Conservation (phyloP, 1,140 invertebrate species). For the Drosophila burlai region DNA sequence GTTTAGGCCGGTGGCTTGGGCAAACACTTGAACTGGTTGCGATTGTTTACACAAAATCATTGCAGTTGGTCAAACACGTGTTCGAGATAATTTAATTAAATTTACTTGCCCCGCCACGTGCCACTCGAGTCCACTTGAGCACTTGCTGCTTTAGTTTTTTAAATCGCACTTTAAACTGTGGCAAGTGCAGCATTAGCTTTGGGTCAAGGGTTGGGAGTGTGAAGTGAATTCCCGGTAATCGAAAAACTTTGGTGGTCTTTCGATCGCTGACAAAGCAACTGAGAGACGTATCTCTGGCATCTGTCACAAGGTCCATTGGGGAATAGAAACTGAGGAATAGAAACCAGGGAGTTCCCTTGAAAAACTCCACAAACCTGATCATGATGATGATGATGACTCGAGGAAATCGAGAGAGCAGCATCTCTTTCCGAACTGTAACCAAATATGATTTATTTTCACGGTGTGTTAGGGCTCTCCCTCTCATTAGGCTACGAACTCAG, state of each 20-base stretch:
- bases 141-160: constrained; percentile 41
- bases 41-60: constrained; percentile 80
- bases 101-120: constrained; percentile 75
- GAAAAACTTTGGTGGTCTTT: constrained; percentile 66
- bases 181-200: constrained; percentile 62
- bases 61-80: constrained; percentile 85
- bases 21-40: constrained; percentile 80
- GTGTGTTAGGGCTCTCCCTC: constrained; percentile 31
- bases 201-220: not conserved
- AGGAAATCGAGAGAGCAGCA: constrained; percentile 42
- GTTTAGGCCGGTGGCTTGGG: constrained; percentile 67
- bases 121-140: constrained; percentile 49
- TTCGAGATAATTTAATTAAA: constrained; percentile 84
- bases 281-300: constrained; percentile 60
- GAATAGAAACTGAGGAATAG: constrained; percentile 35
- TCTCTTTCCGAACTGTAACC: constrained; percentile 26
- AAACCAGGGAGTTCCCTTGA: constrained; percentile 41
- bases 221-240: constrained; percentile 13
- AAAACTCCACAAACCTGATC: constrained; percentile 27
- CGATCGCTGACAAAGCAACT: constrained; percentile 58
- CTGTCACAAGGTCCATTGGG: constrained; percentile 55
- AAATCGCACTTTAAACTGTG: constrained; percentile 46
- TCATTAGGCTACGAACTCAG: constrained; percentile 50
- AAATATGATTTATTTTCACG: constrained; percentile 71
- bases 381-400: constrained; percentile 56